Evolutionary conservation across 2,113 vertebrate genomes (phyloP).

Genomic region (Callocephalon fimbriatum): DNA sequence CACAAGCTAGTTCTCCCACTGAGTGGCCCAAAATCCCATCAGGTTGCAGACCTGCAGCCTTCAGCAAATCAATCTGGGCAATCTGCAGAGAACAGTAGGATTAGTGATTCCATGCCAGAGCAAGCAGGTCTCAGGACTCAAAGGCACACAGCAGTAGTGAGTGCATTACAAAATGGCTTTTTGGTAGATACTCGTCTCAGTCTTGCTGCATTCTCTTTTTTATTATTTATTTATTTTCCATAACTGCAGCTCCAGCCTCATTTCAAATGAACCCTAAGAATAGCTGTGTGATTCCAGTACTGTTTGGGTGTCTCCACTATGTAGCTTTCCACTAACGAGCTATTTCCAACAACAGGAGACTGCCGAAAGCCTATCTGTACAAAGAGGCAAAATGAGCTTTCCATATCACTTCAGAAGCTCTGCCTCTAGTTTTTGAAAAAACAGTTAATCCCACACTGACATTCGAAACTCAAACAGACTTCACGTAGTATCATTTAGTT

Average conservation of each 20-base stretch:
- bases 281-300: not conserved
- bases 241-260: not conserved
- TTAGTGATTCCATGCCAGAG: not conserved
- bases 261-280: not conserved
- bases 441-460: not conserved
- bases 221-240: not conserved
- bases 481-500: not conserved
- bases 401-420: not conserved
- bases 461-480: not conserved
- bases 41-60: constrained; percentile 84
- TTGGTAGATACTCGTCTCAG: not conserved
- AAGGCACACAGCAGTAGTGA: not conserved
- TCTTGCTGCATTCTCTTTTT: not conserved
- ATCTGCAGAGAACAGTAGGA: constrained; percentile 74
- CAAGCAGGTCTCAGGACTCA: not conserved
- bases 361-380: not conserved
- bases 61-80: constrained; percentile 91
- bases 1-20: constrained; percentile 94
- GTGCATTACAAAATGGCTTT: not conserved
- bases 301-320: not conserved
- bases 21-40: constrained; percentile 96
- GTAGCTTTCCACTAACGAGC: not conserved
- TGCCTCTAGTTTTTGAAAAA: not conserved
- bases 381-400: not conserved
- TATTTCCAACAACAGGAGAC: not conserved